A percentile compares a stretch with the other conserved stretches of the same genome.
Conservation (phyloP, 2,797 vertebrate species). For the Phoxinus dragarum region DNA sequence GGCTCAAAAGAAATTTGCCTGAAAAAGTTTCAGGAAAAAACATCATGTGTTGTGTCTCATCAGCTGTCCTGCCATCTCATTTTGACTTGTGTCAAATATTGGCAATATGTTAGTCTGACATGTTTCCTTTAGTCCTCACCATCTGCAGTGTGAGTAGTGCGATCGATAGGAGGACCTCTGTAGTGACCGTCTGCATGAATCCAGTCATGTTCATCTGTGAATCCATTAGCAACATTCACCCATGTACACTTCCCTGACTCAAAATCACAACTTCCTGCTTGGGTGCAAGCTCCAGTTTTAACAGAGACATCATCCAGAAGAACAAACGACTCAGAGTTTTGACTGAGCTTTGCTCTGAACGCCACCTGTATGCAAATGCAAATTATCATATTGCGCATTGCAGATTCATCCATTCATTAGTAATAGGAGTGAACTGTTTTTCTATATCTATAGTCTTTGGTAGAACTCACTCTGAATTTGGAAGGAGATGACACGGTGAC, state of each 20-base stretch:
- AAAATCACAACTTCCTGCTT: conserved; percentile 79
- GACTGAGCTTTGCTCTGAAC: conserved; percentile 65
- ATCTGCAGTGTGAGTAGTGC: conserved; percentile 73
- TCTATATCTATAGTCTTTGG: too few species aligned
- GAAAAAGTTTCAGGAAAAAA: conserved; percentile 36
- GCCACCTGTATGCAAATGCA: conserved; percentile 67
- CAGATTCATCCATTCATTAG: too few species aligned
- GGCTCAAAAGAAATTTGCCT: conserved; percentile 79
- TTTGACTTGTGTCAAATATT: background rate
- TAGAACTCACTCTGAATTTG: conserved; percentile 69
- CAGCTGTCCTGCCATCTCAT: background rate
- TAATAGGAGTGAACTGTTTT: too few species aligned
- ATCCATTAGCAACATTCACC: conserved; percentile 64
- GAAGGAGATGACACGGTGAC: conserved; percentile 75
- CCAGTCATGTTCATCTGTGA: conserved; percentile 44
- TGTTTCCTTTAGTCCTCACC: conserved; percentile 61
- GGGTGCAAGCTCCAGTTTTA: conserved; percentile 67
- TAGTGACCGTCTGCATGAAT: conserved; percentile 65
- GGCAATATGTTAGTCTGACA: background rate
- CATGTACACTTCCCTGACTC: conserved; percentile 77
- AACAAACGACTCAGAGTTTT: conserved; percentile 57
- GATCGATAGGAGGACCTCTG: conserved; percentile 70
- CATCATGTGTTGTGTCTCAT: background rate
- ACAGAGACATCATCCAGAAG: conserved; percentile 78
- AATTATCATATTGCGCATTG: background rate